Evolutionary conservation across 2,113 vertebrate genomes (phyloP).

Genomic region (Cyprinodon variegatus): DNA sequence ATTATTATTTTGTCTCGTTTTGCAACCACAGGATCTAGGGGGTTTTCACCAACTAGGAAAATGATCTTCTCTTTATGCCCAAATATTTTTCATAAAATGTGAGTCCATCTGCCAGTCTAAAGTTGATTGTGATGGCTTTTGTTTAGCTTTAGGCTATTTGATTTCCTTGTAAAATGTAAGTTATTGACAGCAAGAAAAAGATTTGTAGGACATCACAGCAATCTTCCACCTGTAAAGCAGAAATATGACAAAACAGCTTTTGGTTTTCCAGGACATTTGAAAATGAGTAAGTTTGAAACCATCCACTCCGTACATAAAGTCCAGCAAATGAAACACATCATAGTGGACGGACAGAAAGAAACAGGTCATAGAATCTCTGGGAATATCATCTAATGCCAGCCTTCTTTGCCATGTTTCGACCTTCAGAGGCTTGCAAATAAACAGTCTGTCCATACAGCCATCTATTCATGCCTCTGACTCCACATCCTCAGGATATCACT

Average conservation of each 20-base stretch:
- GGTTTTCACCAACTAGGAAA: too few species aligned
- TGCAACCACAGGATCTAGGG: too few species aligned
- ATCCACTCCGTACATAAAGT: conserved; percentile 18
- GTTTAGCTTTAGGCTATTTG: neutral
- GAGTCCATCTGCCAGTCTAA: neutral
- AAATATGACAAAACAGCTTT: neutral
- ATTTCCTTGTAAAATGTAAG: too few species aligned
- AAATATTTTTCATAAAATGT: neutral
- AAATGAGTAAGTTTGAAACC: neutral
- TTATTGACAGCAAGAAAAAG: too few species aligned
- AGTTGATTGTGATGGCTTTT: neutral
- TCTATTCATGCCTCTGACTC: conserved; percentile 33
- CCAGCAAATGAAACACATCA: conserved; percentile 44
- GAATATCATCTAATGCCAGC: conserved; percentile 64
- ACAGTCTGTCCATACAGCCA: conserved; percentile 49
- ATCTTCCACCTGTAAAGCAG: neutral
- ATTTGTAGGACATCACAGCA: neutral
- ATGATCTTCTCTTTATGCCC: neutral
- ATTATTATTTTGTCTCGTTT: neutral
- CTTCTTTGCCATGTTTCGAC: conserved; percentile 50
- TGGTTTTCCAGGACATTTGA: conserved; percentile 8
- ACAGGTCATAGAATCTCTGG: conserved; percentile 51
- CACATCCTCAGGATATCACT: conserved; percentile 56
- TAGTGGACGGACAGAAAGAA: conserved; percentile 45
- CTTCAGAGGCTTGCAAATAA: conserved; percentile 61